These are phyloP conservation scores for Chirona hameri DNA, from an alignment of 2,888 invertebrate species.

Conservation along the genomic window DNA sequence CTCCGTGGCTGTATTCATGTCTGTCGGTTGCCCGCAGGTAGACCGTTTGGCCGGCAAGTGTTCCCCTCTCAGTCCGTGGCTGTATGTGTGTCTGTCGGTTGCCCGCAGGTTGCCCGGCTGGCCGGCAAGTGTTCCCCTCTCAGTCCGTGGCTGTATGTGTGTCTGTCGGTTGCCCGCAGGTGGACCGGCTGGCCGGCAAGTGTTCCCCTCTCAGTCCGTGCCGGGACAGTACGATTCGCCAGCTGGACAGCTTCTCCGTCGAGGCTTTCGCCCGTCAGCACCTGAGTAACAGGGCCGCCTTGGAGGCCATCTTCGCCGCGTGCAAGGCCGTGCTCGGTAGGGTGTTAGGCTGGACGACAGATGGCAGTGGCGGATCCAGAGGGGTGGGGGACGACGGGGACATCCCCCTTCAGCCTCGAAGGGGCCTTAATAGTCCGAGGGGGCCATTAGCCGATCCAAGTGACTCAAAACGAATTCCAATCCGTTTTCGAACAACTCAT, in stretches of 20 bases:
- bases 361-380: background rate
- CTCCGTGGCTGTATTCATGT: too few species aligned
- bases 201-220: constrained; percentile 46
- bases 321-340: constrained; percentile 37
- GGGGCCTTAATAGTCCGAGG: too few species aligned
- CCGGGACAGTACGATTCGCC: constrained; percentile 44
- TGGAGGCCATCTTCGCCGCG: constrained; percentile 36
- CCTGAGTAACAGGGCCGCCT: constrained; percentile 31
- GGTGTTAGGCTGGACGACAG: too few species aligned
- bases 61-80: too few species aligned
- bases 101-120: constrained; percentile 45
- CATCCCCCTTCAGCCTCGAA: too few species aligned
- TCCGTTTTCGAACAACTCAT: too few species aligned
- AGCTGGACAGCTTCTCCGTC: constrained; percentile 47
- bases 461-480: too few species aligned
- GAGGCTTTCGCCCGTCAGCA: constrained; percentile 38
- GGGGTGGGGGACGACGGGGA: too few species aligned
- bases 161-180: too few species aligned
- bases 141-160: too few species aligned
- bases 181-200: constrained; percentile 47
- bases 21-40: constrained; percentile 42
- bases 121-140: constrained; percentile 44
- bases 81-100: too few species aligned
- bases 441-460: too few species aligned
- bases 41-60: constrained; percentile 47